Evolutionary conservation across 1,140 invertebrate species (phyloP).

Genomic region (Chironomus striatipennis): DNA sequence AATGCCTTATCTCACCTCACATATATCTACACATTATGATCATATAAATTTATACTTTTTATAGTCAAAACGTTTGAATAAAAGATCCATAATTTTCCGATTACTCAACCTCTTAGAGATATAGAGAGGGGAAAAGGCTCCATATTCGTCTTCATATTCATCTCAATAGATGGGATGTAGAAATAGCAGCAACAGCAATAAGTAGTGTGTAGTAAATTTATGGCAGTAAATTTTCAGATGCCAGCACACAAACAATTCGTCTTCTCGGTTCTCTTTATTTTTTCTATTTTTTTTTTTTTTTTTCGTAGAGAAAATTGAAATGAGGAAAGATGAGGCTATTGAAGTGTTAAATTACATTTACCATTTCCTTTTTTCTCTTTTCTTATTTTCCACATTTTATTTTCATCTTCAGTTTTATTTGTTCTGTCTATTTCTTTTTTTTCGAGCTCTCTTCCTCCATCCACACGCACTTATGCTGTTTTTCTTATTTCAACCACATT

Average conservation of each 20-base stretch:
- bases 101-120: background rate
- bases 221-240: slow-evolving; percentile 7
- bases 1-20: too few relatives aligned
- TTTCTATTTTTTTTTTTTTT: too few relatives aligned
- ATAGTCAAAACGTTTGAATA: slow-evolving; percentile 1
- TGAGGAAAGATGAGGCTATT: slow-evolving; percentile 15
- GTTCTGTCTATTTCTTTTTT: too few relatives aligned
- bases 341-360: slow-evolving; percentile 22
- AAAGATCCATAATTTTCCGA: slow-evolving; percentile 18
- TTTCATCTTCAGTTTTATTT: background rate
- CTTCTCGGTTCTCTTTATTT: background rate
- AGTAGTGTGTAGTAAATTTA: background rate
- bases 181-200: background rate
- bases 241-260: slow-evolving; percentile 5
- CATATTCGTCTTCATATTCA: background rate
- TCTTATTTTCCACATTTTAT: background rate
- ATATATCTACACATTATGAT: too few relatives aligned
- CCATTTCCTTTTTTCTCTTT: background rate
- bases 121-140: background rate
- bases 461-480: too few relatives aligned
- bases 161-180: background rate
- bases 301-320: slow-evolving; percentile 16
- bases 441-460: too few relatives aligned
- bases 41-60: too few relatives aligned
- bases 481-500: too few relatives aligned